A percentile compares a stretch with the other conserved stretches of the same genome.
Evolutionary conservation across 2,888 invertebrate genomes (phyloP).

Genomic region (Napeogenes inachia): DNA sequence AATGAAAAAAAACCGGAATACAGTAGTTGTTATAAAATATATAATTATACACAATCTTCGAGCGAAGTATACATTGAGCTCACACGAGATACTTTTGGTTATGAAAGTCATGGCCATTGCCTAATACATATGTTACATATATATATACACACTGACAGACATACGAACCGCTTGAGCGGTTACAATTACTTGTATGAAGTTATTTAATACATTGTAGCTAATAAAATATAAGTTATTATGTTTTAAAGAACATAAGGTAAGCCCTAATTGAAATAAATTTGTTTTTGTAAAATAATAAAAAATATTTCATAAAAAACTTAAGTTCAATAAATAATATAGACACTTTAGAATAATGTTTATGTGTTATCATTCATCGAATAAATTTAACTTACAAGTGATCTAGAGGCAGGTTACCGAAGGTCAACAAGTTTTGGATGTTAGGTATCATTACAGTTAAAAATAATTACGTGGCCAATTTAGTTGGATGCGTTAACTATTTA

Average conservation of each 20-base stretch:
- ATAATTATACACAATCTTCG: constrained; percentile 6
- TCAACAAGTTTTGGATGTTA: constrained; percentile 34
- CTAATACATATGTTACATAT: constrained; percentile 25
- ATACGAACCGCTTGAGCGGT: no score
- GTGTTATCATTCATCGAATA: constrained; percentile 1
- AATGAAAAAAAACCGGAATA: no score
- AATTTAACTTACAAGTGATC: constrained; percentile 4
- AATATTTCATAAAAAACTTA: no score
- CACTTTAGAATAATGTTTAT: background rate
- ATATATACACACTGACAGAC: no score
- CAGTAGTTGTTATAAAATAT: background rate
- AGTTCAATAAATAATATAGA: background rate
- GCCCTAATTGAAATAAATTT: no score
- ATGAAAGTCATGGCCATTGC: constrained; percentile 41
- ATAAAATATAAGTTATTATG: no score
- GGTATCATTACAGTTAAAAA: constrained; percentile 17
- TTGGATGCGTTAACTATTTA: background rate
- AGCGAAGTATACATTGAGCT: constrained; percentile 17
- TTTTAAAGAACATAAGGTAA: no score
- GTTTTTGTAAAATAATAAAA: no score
- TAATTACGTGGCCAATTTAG: constrained; percentile 7
- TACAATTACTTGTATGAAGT: no score
- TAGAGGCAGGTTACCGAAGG: constrained; percentile 34
- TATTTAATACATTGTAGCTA: no score
- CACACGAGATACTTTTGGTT: constrained; percentile 32